These are phyloP conservation scores for Parelbella ahira DNA, from an alignment of 2,888 invertebrate genomes.

Conservation along the genomic window DNA sequence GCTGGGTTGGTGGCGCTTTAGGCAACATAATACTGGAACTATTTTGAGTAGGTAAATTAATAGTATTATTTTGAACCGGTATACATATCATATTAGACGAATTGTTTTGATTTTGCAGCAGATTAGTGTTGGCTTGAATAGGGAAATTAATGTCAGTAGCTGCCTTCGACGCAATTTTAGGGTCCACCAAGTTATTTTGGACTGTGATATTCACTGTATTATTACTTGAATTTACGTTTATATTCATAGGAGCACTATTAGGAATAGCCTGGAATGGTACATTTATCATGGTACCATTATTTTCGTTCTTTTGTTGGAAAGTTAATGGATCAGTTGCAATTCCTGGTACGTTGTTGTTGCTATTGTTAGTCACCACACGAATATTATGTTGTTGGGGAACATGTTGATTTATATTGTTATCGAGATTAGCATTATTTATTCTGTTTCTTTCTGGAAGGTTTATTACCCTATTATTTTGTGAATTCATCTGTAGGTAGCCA, in stretches of 20 bases:
- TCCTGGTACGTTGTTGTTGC: constrained; percentile 52
- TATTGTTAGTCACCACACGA: constrained; percentile 68
- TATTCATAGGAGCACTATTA: constrained; percentile 76
- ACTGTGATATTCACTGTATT: constrained; percentile 75
- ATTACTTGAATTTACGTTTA: constrained; percentile 74
- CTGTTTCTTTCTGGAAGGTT: constrained; percentile 71
- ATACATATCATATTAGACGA: constrained; percentile 67
- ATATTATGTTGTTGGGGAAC: constrained; percentile 72
- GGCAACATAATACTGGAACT: constrained; percentile 82
- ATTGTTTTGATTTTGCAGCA: constrained; percentile 60
- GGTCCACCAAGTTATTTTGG: constrained; percentile 73
- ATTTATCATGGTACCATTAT: constrained; percentile 69
- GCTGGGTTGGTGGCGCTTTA: constrained; percentile 82
- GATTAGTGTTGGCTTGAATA: constrained; percentile 54
- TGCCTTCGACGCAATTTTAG: constrained; percentile 70
- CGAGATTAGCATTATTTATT: constrained; percentile 55
- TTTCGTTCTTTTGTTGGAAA: constrained; percentile 69
- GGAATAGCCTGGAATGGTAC: constrained; percentile 76
- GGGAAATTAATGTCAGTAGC: constrained; percentile 67
- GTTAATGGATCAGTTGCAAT: constrained; percentile 57
- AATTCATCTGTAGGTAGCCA: constrained; percentile 72
- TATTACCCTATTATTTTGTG: constrained; percentile 67
- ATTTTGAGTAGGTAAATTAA: constrained; percentile 71
- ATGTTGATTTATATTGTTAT: constrained; percentile 63
- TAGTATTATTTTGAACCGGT: constrained; percentile 68